Conservation (phyloP, 2,888 invertebrate species). For the Sclerodermus sp. region DNA sequence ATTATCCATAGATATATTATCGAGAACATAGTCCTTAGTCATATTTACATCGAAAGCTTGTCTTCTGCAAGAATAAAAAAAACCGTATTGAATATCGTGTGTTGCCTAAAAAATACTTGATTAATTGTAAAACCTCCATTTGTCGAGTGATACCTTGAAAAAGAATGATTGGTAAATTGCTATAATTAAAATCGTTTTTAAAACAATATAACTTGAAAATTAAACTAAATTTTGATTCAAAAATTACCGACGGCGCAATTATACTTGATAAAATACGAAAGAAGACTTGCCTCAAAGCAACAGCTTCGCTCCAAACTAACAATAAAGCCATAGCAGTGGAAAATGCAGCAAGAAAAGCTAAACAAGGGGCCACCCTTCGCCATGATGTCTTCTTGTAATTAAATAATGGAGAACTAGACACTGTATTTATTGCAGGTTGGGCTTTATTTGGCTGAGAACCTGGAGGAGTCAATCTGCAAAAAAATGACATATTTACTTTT, state of each 20-base stretch:
- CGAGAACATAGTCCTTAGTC: constrained; percentile 76
- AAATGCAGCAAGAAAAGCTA: constrained; percentile 76
- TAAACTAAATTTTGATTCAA: not conserved
- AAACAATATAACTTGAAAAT: no score
- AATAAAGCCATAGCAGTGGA: constrained; percentile 79
- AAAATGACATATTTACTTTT: no score
- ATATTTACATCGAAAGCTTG: constrained; percentile 80
- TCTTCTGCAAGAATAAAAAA: constrained; percentile 36
- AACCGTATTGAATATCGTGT: no score
- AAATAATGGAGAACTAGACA: not conserved
- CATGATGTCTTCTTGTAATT: constrained; percentile 46
- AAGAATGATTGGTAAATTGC: no score
- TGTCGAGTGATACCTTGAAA: no score
- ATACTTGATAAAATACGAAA: not conserved
- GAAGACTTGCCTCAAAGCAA: constrained; percentile 62
- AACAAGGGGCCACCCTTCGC: constrained; percentile 66
- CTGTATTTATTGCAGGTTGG: no score
- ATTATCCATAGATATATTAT: constrained; percentile 74
- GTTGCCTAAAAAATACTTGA: no score
- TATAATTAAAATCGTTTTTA: no score
- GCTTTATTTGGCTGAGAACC: no score
- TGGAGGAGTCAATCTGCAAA: no score
- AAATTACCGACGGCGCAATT: not conserved
- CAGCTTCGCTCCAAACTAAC: constrained; percentile 79
- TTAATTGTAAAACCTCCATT: no score